A percentile compares a stretch with the other conserved stretches of the same genome.
These are phyloP conservation scores for Ciconia maguari DNA, from an alignment of 2,113 vertebrate species.

Conservation along the genomic window DNA sequence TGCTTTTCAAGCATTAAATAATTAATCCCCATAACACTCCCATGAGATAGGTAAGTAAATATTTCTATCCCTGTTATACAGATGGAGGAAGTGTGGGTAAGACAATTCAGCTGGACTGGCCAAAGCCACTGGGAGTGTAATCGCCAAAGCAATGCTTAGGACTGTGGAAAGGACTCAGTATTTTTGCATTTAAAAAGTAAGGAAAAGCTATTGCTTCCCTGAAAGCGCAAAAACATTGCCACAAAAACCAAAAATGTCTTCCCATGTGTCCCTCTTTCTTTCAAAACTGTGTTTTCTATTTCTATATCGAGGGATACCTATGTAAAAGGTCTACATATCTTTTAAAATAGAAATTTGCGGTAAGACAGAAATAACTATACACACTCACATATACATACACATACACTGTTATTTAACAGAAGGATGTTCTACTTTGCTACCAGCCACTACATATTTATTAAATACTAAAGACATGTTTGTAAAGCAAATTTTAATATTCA, in stretches of 20 bases:
- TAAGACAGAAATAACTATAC: not conserved
- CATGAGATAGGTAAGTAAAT: conserved; percentile 3
- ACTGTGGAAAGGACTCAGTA: not conserved
- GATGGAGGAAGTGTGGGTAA: not conserved
- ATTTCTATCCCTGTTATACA: not conserved
- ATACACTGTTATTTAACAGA: conserved; percentile 7
- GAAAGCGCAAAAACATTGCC: not conserved
- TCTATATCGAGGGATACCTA: not conserved
- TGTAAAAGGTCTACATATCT: conserved; percentile 19
- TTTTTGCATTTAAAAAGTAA: not conserved
- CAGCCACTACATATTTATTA: conserved; percentile 62
- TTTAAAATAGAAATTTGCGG: conserved; percentile 24
- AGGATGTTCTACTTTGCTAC: conserved; percentile 5
- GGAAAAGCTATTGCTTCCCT: not conserved
- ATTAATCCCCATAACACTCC: conserved; percentile 16
- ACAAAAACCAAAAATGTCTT: conserved; percentile 1
- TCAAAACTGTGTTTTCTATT: conserved; percentile 18
- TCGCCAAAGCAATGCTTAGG: not conserved
- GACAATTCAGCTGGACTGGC: not conserved
- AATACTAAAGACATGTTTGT: conserved; percentile 55
- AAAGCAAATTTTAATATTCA: conserved; percentile 63
- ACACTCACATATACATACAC: not conserved
- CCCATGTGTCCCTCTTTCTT: not conserved
- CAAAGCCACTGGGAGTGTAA: not conserved
- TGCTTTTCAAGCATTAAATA: conserved; percentile 34